Evolutionary conservation across 1,140 invertebrate genomes (phyloP).

Genomic region (Sinonovacula constricta): DNA sequence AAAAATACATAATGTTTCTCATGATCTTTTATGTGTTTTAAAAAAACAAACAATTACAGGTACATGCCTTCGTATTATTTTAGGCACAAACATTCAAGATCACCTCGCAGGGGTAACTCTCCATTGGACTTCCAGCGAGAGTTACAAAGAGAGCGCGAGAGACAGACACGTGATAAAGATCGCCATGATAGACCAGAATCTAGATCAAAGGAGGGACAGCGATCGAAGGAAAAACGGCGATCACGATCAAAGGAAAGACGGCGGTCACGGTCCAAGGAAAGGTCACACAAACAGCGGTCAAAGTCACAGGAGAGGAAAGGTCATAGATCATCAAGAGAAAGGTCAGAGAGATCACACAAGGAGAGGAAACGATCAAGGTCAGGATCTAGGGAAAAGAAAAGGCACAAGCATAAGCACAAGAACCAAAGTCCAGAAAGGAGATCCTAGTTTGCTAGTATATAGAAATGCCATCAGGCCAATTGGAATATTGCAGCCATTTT

Average conservation of each 20-base stretch:
- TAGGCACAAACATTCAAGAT: too few relatives aligned
- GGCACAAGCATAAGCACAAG: slow-evolving; percentile 19
- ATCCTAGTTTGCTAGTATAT: too few relatives aligned
- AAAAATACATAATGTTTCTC: too few relatives aligned
- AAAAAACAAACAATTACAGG: too few relatives aligned
- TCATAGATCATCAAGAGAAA: slow-evolving; percentile 42
- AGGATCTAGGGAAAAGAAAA: slow-evolving; percentile 29
- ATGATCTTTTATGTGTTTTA: too few relatives aligned
- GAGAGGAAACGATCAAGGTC: slow-evolving; percentile 30
- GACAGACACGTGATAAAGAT: slow-evolving; percentile 64
- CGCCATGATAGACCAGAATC: slow-evolving; percentile 44
- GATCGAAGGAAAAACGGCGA: slow-evolving; percentile 8
- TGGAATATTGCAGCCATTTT: too few relatives aligned
- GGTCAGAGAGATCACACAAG: background rate
- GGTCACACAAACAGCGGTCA: slow-evolving; percentile 35
- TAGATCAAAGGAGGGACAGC: slow-evolving; percentile 35
- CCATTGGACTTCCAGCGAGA: slow-evolving; percentile 68
- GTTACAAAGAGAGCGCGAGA: slow-evolving; percentile 67
- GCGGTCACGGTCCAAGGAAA: slow-evolving; percentile 39
- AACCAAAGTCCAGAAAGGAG: too few relatives aligned
- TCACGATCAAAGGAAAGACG: slow-evolving; percentile 17
- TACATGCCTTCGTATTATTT: too few relatives aligned
- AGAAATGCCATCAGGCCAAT: too few relatives aligned
- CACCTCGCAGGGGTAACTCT: slow-evolving; percentile 30
- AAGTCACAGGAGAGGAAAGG: slow-evolving; percentile 41